Base-by-base conservation (phyloP, 2,888 invertebrate genomes). In the Athalia rosae region DNA sequence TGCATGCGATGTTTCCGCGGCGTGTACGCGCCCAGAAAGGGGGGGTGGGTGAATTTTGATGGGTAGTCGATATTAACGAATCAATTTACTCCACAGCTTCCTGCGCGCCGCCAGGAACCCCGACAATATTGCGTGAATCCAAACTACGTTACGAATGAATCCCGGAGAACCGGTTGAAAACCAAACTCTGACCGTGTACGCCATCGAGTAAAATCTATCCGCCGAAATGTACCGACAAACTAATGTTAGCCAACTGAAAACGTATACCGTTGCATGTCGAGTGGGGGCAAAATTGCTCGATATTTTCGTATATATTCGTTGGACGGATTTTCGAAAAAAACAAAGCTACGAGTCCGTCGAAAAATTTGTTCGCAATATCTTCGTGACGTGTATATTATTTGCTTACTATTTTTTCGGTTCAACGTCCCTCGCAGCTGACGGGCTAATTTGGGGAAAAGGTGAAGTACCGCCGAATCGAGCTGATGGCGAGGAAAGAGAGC, bases 1-100 rank as follows among this genome's bases (percentile, higher is more conserved):
- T 2, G 28, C 28, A 28, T n/a, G n/a, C 28, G 28, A 28, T 28
- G 28, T 28, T 28, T 28, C 61, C 3, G 6, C 11, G 28, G 9
- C 15, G 5, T 62, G 5, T 62, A 11, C 43, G 43, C 9, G 9
- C 43, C n/a, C 62, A 43, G 43, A n/a, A 62, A 41, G n/a, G n/a
- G n/a, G n/a, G n/a, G n/a, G n/a, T 47, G 47, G 45, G 66, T 7
- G 5, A 8, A 66, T 66, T 66, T 15, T 66, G 66, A 66, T 15
- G 66, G 47, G 45, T 50, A 66, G 47, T 66, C 66, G 47, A 66
- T 66, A 66, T 48, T 66, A 66, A 66, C 66, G 66, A 66, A 50
- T 50, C 48, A 66, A 66, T 66, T 66, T 66, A 11, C 15, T 13
- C 15, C 15, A 15, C 48, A 66, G 66, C n/a, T 13, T 66, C 43